Evolutionary conservation across 2,888 invertebrate species (phyloP).

Genomic region (Hydriomena furcata): DNA sequence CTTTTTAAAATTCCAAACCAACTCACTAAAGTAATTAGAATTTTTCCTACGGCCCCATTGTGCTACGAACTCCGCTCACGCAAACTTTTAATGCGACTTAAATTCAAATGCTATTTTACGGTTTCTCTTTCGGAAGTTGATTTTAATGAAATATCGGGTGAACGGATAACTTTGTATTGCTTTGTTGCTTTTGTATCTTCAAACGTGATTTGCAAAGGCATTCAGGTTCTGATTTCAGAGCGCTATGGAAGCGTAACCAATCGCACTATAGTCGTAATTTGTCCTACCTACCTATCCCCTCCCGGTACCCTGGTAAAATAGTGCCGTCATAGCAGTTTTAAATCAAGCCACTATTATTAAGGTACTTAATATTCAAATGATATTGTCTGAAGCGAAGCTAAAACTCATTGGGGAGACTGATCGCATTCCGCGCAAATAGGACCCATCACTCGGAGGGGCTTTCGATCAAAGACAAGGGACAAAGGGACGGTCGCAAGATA

Average conservation of each 20-base stretch:
- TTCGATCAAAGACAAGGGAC: conserved; percentile 76
- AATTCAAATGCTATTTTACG: conserved; percentile 78
- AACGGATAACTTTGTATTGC: conserved; percentile 36
- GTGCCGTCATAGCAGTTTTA: conserved; percentile 5
- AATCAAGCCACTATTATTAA: conserved; percentile 17
- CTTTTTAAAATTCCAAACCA: conserved; percentile 72
- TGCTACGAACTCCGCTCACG: conserved; percentile 72
- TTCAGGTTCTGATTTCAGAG: too few relatives aligned
- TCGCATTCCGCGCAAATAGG: conserved; percentile 65
- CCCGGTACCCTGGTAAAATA: not conserved
- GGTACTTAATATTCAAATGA: conserved; percentile 28
- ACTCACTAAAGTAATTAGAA: conserved; percentile 79
- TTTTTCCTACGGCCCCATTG: conserved; percentile 78
- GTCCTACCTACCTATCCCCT: too few relatives aligned
- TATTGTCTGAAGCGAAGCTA: conserved; percentile 43
- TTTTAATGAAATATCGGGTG: conserved; percentile 64
- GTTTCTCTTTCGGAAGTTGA: conserved; percentile 67
- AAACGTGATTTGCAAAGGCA: too few relatives aligned
- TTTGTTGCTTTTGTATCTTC: conserved; percentile 32
- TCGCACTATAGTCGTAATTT: too few relatives aligned
- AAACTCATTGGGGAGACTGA: conserved; percentile 62
- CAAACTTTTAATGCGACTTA: conserved; percentile 81
- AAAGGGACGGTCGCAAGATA: conserved; percentile 63
- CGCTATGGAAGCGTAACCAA: too few relatives aligned
- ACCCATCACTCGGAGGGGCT: conserved; percentile 74